Evolutionary conservation across 2,113 vertebrate species (phyloP).

Genomic region (Lamprologus sp.): DNA sequence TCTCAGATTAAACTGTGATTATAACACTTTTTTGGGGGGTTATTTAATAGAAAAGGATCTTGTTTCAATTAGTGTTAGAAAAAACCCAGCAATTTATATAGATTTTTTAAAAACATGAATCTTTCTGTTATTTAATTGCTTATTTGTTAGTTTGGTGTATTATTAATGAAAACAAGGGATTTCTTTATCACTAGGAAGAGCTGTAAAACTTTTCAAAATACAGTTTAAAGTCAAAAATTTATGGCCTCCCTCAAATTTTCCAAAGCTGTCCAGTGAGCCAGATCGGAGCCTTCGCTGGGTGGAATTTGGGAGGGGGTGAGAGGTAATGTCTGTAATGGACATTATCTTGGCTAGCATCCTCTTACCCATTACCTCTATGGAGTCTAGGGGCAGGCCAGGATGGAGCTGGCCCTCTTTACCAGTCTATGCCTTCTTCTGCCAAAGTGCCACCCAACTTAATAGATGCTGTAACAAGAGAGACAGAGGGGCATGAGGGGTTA

Average conservation of each 20-base stretch:
- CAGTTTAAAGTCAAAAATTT: neutral
- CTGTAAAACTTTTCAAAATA: neutral
- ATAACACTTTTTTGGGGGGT: neutral
- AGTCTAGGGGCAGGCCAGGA: neutral
- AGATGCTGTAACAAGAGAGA: neutral
- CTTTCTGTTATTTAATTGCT: neutral
- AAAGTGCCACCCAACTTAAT: neutral
- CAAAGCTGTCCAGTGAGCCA: neutral
- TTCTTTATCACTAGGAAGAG: neutral
- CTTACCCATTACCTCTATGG: neutral
- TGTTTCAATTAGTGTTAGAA: neutral
- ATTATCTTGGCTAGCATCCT: neutral
- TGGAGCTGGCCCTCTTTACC: neutral
- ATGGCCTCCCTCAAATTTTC: neutral
- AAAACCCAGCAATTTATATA: accelerated
- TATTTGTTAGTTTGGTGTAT: neutral
- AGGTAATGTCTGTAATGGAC: neutral
- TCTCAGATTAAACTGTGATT: neutral
- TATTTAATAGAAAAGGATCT: neutral
- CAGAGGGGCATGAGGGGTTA: neutral
- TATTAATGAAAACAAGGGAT: neutral
- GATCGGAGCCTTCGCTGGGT: neutral
- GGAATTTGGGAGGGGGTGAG: neutral
- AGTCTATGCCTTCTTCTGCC: neutral
- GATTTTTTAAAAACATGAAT: neutral